Percentiles rank a stretch among this genome's conserved stretches.
These are phyloP conservation scores for Verasper variegatus DNA, from an alignment of 2,113 vertebrate genomes.

Conservation along the genomic window DNA sequence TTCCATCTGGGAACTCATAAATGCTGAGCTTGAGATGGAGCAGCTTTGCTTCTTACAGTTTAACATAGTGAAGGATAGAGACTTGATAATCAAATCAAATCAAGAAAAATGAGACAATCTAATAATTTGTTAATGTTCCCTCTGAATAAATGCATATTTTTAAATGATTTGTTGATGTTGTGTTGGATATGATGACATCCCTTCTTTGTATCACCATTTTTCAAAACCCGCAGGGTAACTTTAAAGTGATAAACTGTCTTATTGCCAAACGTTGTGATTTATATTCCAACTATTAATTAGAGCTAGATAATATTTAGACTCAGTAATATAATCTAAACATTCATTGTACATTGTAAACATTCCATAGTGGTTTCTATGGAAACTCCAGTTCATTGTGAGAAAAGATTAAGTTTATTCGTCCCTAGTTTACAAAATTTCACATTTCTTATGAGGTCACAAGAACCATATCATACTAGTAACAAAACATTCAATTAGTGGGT, in stretches of 20 bases:
- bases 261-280: no score
- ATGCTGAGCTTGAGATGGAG: conserved; percentile 1
- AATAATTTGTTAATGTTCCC: background rate
- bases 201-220: background rate
- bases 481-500: background rate
- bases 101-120: no score
- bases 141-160: no score
- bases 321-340: no score
- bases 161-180: background rate
- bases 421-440: background rate
- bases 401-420: background rate
- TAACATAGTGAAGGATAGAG: background rate
- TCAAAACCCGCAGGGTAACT: background rate
- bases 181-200: no score
- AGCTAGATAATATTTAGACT: no score
- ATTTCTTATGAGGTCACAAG: background rate
- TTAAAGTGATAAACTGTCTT: background rate
- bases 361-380: background rate
- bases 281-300: no score
- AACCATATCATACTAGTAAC: background rate
- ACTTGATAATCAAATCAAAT: no score
- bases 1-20: conserved; percentile 2
- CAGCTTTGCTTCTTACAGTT: background rate
- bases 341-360: background rate
- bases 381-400: background rate